Evolutionary conservation across 2,888 invertebrate genomes (phyloP), one percentile per base, ranked within the genome.

Genomic region (Cynaeus angustus): DNA sequence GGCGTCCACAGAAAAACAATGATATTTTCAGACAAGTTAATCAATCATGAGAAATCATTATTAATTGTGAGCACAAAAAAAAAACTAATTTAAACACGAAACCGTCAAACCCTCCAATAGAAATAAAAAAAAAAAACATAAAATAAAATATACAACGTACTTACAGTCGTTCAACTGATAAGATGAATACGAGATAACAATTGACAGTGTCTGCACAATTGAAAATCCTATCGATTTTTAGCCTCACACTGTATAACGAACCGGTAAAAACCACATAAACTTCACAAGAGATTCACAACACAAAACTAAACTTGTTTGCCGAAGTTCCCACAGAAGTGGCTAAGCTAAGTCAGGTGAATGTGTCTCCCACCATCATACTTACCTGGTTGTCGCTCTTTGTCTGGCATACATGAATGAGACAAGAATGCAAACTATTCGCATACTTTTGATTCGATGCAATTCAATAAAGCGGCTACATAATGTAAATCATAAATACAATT

Each of bases 221-320:
- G 21, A 21, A 21, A 21, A 21, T 21, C 21, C 21, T 21, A 21
- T 21, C 21, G 21, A 21, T 21, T 21, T 1, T 4, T 21, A 21
- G 21, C 21, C 4, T 4, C 21, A 21, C 21, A 21, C 21, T 3
- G 21, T 21, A 21, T 3, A n/a, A n/a, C n/a, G n/a, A 21, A 21
- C 43, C 55, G 53, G 45, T 16, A 12, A 61, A 46, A 48, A 37
- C 16, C 65, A 67, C 61, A 33, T 21, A 48, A 28, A 56, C 56
- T 46, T n/a, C 52, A 59, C 65, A 50, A 26, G 12, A 52, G 37
- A 61, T 66, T 66, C 66, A 67, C 70, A 33, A 26, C 56, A 67
- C 70, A 66, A 66, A 66, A 62, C 61, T 62, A 58, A 70, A 67
- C 70, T 67, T 53, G 62, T 62, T n/a, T n/a, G n/a, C n/a, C n/a